phyloP scores from a whole-genome alignment of 2,113 vertebrate genomes.

The Xerus inauris region DNA sequence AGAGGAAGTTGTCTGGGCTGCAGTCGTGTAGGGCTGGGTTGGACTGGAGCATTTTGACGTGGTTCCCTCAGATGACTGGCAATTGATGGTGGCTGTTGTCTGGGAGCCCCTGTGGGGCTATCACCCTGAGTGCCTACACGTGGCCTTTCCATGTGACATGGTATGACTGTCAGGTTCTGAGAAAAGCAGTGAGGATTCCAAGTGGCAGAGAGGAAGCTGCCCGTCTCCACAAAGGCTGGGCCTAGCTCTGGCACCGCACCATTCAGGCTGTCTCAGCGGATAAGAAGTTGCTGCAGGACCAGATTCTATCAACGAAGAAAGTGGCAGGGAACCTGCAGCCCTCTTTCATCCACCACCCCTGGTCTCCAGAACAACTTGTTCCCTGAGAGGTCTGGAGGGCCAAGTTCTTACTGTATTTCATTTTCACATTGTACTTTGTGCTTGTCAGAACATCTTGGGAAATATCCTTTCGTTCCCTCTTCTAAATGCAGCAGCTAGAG shows the following conservation, averaged over 20 bases:
- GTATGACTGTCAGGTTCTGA: not conserved
- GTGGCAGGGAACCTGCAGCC: not conserved
- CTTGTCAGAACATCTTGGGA: not conserved
- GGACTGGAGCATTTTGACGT: not conserved
- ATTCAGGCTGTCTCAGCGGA: too few species aligned
- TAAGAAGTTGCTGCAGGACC: not conserved
- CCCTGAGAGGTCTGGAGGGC: not conserved
- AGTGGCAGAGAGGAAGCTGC: not conserved
- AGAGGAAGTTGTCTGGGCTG: not conserved
- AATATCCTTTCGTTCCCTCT: not conserved
- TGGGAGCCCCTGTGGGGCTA: not conserved
- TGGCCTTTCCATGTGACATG: not conserved
- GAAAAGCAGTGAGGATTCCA: not conserved
- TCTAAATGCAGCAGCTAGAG: not conserved
- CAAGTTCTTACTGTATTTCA: not conserved
- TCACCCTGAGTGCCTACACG: not conserved
- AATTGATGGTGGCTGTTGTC: not conserved
- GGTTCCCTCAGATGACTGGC: not conserved
- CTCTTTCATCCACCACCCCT: not conserved
- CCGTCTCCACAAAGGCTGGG: not conserved
- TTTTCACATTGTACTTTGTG: not conserved
- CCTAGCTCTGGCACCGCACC: not conserved
- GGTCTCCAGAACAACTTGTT: not conserved
- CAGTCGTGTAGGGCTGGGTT: not conserved
- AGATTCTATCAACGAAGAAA: not conserved